phyloP scores from a whole-genome alignment of 2,888 invertebrate species.

The Poecilus cupreus region DNA sequence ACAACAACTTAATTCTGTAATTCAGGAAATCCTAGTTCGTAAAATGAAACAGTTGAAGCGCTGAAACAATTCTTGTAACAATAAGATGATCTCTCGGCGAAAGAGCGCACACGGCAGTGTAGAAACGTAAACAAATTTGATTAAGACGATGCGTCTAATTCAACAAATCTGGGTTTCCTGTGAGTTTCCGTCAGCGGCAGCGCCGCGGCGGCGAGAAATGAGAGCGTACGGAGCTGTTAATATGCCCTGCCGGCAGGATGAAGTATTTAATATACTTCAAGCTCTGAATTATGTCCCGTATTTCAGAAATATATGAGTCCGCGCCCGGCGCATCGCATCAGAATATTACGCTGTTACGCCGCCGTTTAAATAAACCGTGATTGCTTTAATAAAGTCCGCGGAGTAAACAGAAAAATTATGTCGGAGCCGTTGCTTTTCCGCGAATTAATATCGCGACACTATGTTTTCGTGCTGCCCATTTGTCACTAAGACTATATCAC shows the following conservation, averaged over 20 bases:
- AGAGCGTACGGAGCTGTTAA: slow-evolving; percentile 51
- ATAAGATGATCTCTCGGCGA: neutral
- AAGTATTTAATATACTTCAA: slow-evolving; percentile 63
- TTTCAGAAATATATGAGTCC: slow-evolving; percentile 61
- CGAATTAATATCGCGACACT: slow-evolving; percentile 28
- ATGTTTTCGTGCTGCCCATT: neutral
- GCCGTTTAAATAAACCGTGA: slow-evolving; percentile 48
- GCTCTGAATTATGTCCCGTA: slow-evolving; percentile 63
- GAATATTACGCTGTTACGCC: slow-evolving; percentile 26
- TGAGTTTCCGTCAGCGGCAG: neutral
- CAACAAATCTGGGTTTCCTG: slow-evolving; percentile 38
- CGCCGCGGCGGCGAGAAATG: slow-evolving; percentile 10
- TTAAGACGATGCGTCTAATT: slow-evolving; percentile 44
- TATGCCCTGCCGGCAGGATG: slow-evolving; percentile 58
- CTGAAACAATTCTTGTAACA: neutral
- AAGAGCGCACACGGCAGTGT: neutral
- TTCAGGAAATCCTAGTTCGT: no score
- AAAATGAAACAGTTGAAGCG: neutral
- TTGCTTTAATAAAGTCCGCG: slow-evolving; percentile 48
- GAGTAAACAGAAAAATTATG: slow-evolving; percentile 45
- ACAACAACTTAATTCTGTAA: no score
- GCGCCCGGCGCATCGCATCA: slow-evolving; percentile 31
- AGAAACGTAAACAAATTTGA: slow-evolving; percentile 49
- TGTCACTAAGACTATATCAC: neutral
- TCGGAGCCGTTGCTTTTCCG: slow-evolving; percentile 14